Base-by-base conservation (phyloP, 2,888 invertebrate genomes). In the Polydesmus complanatus region DNA sequence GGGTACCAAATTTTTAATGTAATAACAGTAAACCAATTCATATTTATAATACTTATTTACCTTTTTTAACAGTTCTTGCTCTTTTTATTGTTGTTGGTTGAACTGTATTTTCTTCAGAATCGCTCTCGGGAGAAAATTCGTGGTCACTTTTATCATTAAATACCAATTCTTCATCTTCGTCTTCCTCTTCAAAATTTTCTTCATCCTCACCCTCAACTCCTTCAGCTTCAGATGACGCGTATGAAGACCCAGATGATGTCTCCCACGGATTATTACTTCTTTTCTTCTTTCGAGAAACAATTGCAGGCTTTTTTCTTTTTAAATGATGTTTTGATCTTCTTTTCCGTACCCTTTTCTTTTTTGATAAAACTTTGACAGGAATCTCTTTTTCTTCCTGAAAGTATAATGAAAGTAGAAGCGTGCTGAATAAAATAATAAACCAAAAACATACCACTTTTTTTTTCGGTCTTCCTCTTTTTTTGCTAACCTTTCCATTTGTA, bases 81-180 rank as follows among this genome's bases (percentile, higher is more conserved):
- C 88, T 79, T 71, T 88, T 67, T 5, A 68, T 62, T 37, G 69
- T 84, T 65, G 86, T 75, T 0, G 91, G 92, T 64, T 84, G 84
- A 27, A 21, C 19, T 26, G 22, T 52, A 18, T 25, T 84, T 49
- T 82, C 84, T 64, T 83, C 86, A 47, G 86, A 73, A 69, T 93
- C 92, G 1, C 90, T 90, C 70, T 92, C 92, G 0, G 90, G 90
- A 0, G 91, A 91, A 73, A 93, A 93, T 74, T 94, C 94, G 69
- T 93, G 93, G n/a, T 93, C 92, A 0, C 89, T 90, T 70, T 84
- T 69, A 2, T 69, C 68, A 54, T 68, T 85, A 67, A 83, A 81
- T 0, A 81, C 72, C 54, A 72, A 62, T 54, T 69, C 68, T 63
- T 73, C 71, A 60, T 71, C 71, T 60, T 79, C 78, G 3, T 75